Conservation (phyloP, 2,797 vertebrate genomes). For the Urosaurus nigricauda region DNA sequence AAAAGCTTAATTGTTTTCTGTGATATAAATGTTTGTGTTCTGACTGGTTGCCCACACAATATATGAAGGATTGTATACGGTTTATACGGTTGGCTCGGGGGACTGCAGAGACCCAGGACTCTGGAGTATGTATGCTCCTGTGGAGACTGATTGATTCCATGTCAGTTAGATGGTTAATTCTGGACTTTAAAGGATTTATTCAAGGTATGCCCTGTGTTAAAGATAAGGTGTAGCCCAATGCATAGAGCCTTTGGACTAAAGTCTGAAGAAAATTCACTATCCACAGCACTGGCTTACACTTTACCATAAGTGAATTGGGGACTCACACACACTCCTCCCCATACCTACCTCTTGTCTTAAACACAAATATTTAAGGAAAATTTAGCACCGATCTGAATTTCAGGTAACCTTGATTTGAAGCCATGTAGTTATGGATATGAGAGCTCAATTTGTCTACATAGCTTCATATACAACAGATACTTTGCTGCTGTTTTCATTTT, state of each 20-base stretch:
- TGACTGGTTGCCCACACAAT: neutral
- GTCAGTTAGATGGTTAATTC: too few relatives aligned
- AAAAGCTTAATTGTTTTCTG: neutral
- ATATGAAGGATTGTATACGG: neutral
- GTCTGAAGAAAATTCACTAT: too few relatives aligned
- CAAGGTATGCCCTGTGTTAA: too few relatives aligned
- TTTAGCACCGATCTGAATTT: neutral
- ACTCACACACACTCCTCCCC: neutral
- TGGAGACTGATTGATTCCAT: too few relatives aligned
- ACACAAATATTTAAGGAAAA: neutral
- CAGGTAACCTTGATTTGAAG: constrained; percentile 3
- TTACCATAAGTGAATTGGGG: neutral
- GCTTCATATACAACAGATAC: neutral
- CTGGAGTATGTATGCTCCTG: too few relatives aligned
- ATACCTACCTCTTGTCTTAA: neutral
- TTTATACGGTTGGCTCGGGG: neutral
- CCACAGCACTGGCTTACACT: neutral
- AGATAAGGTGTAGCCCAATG: too few relatives aligned
- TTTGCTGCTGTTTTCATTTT: neutral
- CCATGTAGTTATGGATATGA: neutral
- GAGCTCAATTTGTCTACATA: neutral
- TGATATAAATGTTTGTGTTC: constrained; percentile 1
- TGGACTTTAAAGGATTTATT: too few relatives aligned
- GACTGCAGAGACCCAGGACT: neutral
- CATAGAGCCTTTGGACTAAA: too few relatives aligned